These are phyloP conservation scores for Seira ritae DNA, from an alignment of 2,888 invertebrate species.

Conservation along the genomic window DNA sequence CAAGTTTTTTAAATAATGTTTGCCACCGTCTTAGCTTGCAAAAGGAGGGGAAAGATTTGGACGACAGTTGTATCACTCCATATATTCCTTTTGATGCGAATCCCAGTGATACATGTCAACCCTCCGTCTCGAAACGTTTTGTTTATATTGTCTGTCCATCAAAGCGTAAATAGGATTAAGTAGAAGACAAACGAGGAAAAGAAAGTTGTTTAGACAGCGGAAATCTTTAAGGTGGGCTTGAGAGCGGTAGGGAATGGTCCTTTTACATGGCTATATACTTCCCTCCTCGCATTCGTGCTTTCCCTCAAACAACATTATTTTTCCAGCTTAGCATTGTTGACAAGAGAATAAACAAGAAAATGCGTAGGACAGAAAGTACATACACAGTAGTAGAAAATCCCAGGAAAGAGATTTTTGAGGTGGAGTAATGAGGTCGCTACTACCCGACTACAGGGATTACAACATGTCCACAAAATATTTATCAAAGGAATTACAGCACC, in stretches of 20 bases:
- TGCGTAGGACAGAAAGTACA: neutral
- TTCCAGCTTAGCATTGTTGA: neutral
- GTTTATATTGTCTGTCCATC: slow-evolving; percentile 14
- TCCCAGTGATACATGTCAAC: neutral
- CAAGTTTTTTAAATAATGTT: no score
- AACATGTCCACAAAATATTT: neutral
- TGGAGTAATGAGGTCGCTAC: slow-evolving; percentile 5
- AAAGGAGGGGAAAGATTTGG: no score
- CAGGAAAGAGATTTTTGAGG: neutral
- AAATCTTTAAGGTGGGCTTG: slow-evolving; percentile 6
- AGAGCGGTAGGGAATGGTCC: neutral
- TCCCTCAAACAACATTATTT: no score
- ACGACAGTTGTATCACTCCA: no score
- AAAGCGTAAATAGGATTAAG: slow-evolving; percentile 12
- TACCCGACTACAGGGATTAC: neutral
- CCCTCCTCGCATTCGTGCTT: neutral
- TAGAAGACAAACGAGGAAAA: slow-evolving; percentile 7
- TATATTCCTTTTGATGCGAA: no score
- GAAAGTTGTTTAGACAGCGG: slow-evolving; percentile 2
- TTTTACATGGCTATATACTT: neutral
- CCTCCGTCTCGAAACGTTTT: slow-evolving; percentile 4
- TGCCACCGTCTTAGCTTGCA: no score
- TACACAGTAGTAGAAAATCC: neutral
- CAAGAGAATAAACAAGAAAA: neutral
- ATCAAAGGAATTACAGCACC: neutral